Evolutionary conservation across 2,797 vertebrate species (phyloP), one percentile per base, ranked within the genome.

Genomic region (Macroramphosus scolopax): DNA sequence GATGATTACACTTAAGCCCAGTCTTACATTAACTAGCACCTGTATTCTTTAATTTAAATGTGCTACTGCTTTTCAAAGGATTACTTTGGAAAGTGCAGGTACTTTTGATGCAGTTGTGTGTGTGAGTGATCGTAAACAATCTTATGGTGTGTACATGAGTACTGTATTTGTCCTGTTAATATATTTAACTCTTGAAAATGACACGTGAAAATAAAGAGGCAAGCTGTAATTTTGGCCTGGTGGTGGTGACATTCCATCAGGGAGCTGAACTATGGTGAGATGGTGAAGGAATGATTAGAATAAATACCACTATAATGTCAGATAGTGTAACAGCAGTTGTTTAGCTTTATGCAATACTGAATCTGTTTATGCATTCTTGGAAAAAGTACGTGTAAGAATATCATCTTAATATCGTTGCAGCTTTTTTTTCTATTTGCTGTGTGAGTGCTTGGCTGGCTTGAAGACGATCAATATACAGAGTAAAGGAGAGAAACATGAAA

Each of bases 371-470:
- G 15, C n/a, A 20, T 26, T 41, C n/a, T 7, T 36, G n/a, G 44
- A 18, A 7, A 5, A 2, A n/a, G 6, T 5, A 17, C 13, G 29
- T 3, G 13, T 15, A 15, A 17, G 8, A 42, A 45, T 31, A 32
- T 0, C 3, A 22, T 47, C 10, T 30, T 34, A 17, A n/a, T 30
- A 26, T 49, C 18, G 46, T 37, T 29, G 29, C 4, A 18, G 20
- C 39, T 54, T 57, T 35, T 84, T 26, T 6, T 7, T 26, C n/a
- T n/a, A n/a, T n/a, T 58, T 1, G 77, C 63, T 77, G 79, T 70
- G 41, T 79, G 78, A 72, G 75, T 70, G 71, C 51, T 56, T 58
- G 56, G 68, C 75, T 68, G 76, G 53, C 66, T 63, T 77, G 36
- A 60, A 72, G 73, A 13, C 36, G 44, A 57, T 47, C 15, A 7